Conservation (phyloP, 2,888 invertebrate species). For the Ctenicera cuprea region DNA sequence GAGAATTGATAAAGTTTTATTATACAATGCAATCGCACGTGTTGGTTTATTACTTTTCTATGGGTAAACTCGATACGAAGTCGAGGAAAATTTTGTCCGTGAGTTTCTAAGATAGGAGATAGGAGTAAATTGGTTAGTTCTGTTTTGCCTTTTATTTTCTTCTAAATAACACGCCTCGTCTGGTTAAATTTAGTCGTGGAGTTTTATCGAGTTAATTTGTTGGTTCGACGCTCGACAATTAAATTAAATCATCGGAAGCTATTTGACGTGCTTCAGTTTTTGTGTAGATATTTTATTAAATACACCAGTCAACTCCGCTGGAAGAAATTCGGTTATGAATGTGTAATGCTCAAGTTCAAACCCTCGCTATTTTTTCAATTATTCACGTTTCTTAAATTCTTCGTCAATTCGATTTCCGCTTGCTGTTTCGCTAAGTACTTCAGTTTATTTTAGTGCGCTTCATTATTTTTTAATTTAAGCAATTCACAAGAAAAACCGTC, state of each 20-base stretch:
- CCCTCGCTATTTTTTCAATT: constrained; percentile 22
- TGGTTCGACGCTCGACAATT: background rate
- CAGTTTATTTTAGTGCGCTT: constrained; percentile 2
- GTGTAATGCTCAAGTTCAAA: constrained; percentile 3
- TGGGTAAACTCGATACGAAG: constrained; percentile 4
- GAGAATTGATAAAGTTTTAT: constrained; percentile 28
- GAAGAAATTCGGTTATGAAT: background rate
- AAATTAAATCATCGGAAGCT: constrained; percentile 4
- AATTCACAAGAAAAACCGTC: constrained; percentile 2
- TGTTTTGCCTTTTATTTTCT: constrained; percentile 6
- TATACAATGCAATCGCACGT: background rate
- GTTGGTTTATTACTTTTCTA: constrained; percentile 23
- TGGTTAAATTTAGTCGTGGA: background rate
- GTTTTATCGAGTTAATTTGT: constrained; percentile 1
- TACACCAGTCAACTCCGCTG: background rate
- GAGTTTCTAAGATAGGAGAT: constrained; percentile 10
- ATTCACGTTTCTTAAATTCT: constrained; percentile 24
- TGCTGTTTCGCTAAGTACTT: constrained; percentile 15
- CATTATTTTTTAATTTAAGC: constrained; percentile 12
- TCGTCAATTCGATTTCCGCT: constrained; percentile 12
- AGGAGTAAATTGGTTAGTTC: constrained; percentile 10
- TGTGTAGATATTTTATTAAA: background rate
- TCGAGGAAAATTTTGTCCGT: background rate
- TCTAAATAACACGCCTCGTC: background rate
- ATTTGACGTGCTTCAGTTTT: background rate